Conservation (phyloP, 92 coral and sea anemone genomes). For the Porites rus region DNA sequence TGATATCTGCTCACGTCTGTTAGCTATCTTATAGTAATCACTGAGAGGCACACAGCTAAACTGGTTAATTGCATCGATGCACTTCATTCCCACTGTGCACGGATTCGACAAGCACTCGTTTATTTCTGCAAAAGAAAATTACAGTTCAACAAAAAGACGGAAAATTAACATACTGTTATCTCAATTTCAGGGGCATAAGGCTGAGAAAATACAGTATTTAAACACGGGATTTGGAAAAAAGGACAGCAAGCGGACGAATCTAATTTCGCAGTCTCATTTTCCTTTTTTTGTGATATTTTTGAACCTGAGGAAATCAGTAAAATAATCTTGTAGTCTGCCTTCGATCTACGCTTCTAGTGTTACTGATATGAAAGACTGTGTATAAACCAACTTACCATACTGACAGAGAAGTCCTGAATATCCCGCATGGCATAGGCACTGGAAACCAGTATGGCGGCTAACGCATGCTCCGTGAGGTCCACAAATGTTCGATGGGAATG, state of each 20-base stretch:
- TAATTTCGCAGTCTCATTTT: no score
- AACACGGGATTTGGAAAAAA: no score
- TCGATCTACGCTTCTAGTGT: no score
- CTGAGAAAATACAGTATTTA: no score
- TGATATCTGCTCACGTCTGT: background rate
- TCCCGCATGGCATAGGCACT: constrained; percentile 80
- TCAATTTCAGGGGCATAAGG: no score
- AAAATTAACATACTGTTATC: no score
- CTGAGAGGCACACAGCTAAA: constrained; percentile 49
- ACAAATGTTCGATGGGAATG: constrained; percentile 87
- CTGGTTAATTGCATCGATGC: constrained; percentile 64
- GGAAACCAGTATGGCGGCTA: constrained; percentile 76
- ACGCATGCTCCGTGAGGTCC: constrained; percentile 78
- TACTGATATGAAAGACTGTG: no score
- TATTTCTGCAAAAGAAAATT: constrained; percentile 57
- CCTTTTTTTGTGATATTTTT: no score
- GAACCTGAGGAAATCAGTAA: no score
- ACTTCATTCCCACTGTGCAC: constrained; percentile 63
- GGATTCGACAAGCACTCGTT: constrained; percentile 77
- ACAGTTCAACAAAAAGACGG: background rate
- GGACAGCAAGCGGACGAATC: no score
- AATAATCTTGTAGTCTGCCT: no score
- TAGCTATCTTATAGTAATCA: background rate
- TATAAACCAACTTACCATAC: constrained; percentile 56
- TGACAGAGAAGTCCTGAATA: constrained; percentile 87